Conservation (phyloP, 2,797 vertebrate species). For the Melanotaenia pygmaea region DNA sequence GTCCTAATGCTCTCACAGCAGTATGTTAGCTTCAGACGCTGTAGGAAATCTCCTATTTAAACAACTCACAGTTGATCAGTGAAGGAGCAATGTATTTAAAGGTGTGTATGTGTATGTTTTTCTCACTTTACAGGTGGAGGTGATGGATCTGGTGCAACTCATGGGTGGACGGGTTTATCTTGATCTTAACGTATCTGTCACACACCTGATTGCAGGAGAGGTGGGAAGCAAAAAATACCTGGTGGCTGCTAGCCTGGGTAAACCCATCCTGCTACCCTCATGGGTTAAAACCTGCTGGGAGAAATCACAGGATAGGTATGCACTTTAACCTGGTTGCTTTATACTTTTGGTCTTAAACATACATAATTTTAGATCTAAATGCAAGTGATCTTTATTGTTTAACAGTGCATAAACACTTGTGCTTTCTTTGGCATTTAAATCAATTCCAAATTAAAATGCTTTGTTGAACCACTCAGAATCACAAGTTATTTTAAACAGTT, state of each 20-base stretch:
- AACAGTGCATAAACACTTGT: background rate
- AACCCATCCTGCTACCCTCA: conserved; percentile 90
- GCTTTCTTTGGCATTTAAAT: background rate
- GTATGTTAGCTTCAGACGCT: background rate
- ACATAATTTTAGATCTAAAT: background rate
- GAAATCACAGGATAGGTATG: conserved; percentile 90
- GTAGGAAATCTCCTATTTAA: background rate
- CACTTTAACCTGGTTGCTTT: background rate
- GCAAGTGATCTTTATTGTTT: background rate
- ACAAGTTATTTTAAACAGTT: background rate
- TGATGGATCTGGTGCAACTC: conserved; percentile 92
- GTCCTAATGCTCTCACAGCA: conserved; percentile 9
- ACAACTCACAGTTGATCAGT: background rate
- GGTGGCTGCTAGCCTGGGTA: conserved; percentile 93
- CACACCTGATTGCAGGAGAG: conserved; percentile 95
- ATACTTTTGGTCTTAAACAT: background rate
- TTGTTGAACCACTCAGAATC: background rate
- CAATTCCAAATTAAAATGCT: background rate
- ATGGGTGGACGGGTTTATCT: conserved; percentile 94
- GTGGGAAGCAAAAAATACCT: conserved; percentile 99
- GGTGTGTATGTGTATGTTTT: background rate
- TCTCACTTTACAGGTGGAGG: conserved; percentile 83
- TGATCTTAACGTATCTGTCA: conserved; percentile 93
- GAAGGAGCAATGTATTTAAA: background rate
- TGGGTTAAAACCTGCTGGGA: conserved; percentile 95